Evolutionary conservation across 2,888 invertebrate species (phyloP), one percentile per base, ranked within the genome.

Genomic region (Drosophila rellima): DNA sequence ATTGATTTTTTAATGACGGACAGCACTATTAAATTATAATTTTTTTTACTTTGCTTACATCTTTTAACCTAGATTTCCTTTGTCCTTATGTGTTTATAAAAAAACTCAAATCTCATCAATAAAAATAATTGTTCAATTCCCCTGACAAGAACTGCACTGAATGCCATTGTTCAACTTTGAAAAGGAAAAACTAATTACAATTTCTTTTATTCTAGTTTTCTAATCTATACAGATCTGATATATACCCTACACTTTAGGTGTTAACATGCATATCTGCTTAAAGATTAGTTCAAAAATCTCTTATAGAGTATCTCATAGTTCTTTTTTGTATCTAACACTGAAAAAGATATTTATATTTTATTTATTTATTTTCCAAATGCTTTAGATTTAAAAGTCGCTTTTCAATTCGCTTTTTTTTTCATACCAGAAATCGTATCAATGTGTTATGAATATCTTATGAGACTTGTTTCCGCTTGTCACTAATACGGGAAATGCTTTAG

Each of bases 381-480:
- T 72, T 71, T 73, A 37, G 50, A 71, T 76, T 40, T 71, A 15
- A 23, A 60, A 68, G 59, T 23, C 31, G 44, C 17, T 45, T 47
- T 59, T 11, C 26, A 40, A 35, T 67, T 35, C 31, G n/a, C 7
- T 26, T 8, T n/a, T n/a, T 26, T 39, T 52, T 23, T 11, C 13
- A 45, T 17, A 52, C 56, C 47, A 31, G 44, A 68, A 59, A 55
- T 51, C 57, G 26, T 39, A 65, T 73, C 62, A 59, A 73, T 73
- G 44, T 60, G 42, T 59, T 65, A 66, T 79, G 60, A 76, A 79
- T 79, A 57, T 64, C 45, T 45, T 50, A 76, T 64, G 44, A 45
- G 40, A 35, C 17, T 39, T 13, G 42, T 51, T 65, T 54, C 51
- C 45, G 62, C 15, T 51, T 50, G 33, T 52, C 47, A 42, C 66